Evolutionary conservation across 2,797 vertebrate genomes (phyloP), one percentile per base, ranked within the genome.

Genomic region (Leptatherina wallacei): DNA sequence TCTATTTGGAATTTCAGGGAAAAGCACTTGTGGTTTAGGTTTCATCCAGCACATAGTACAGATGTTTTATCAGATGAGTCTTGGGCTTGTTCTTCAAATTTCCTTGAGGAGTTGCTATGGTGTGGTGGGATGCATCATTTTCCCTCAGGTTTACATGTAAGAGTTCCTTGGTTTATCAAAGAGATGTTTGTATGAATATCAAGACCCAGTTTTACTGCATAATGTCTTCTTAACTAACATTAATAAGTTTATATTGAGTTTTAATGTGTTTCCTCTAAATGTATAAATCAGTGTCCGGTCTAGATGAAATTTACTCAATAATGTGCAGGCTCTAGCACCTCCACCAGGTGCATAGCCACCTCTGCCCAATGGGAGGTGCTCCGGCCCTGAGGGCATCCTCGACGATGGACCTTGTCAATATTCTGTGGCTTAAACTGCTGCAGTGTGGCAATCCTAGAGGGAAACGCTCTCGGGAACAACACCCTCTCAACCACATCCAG

Each of bases 301-400:
- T 47, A 2, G 51, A 1, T 49, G 33, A 42, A 51, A 32, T 24
- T 47, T 3, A 35, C 3, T 89, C 83, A 87, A 81, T 88, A 92
- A 73, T 89, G 90, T 70, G 90, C 88, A 2, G 82, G 80, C 67
- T 90, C 78, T 66, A 94, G 86, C 22, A 75, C 80, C 33, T 94
- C 92, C 12, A 75, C 76, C 77, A 94, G 82, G 78, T 94, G 92
- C 93, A 92, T 92, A 58, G 89, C 89, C 78, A 92, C 89, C 80
- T 95, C 93, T 4, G 92, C 92, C 92, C 92, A 93, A 16, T 89
- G 88, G 49, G 85, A 90, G 69, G 75, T 36, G 61, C 67, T 78
- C 30, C 14, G 56, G 7, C 69, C 68, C 49, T 69, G 56, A 51
- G 75, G 66, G 42, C 72, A 4, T 49, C 88, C 52, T 51, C 69